Evolutionary conservation across 2,888 invertebrate genomes (phyloP).

Genomic region (Dryobota labecula): DNA sequence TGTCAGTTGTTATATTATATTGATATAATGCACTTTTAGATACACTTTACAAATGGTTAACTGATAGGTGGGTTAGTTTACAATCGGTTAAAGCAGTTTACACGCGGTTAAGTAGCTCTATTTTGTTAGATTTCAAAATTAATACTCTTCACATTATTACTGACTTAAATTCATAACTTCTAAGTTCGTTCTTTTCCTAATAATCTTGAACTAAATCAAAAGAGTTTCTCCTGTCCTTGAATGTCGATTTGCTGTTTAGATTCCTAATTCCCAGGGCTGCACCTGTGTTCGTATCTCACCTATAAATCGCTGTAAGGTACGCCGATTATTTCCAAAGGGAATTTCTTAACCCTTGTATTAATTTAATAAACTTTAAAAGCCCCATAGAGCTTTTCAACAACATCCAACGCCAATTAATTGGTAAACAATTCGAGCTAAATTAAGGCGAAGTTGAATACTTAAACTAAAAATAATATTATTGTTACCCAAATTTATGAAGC

Average conservation of each 20-base stretch:
- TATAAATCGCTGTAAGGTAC: constrained; percentile 14
- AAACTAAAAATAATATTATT: constrained; percentile 50
- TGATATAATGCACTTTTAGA: neutral
- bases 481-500: constrained; percentile 32
- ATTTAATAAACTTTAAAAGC: constrained; percentile 31
- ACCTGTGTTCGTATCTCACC: constrained; percentile 8
- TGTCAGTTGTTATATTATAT: neutral
- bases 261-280: constrained; percentile 23
- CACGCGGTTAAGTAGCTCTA: neutral
- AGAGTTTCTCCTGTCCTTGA: neutral
- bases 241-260: neutral
- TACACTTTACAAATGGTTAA: neutral
- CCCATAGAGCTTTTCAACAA: constrained; percentile 44
- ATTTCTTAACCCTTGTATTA: constrained; percentile 34
- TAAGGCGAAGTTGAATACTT: constrained; percentile 19
- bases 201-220: neutral
- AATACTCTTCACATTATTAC: neutral
- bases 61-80: neutral
- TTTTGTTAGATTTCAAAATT: neutral
- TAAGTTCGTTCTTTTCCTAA: neutral
- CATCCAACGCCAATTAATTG: constrained; percentile 30
- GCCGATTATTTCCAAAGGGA: constrained; percentile 23
- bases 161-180: neutral
- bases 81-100: neutral
- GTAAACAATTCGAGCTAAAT: constrained; percentile 40